Conservation (phyloP, 2,113 vertebrate genomes). For the Oriolus oriolus region DNA sequence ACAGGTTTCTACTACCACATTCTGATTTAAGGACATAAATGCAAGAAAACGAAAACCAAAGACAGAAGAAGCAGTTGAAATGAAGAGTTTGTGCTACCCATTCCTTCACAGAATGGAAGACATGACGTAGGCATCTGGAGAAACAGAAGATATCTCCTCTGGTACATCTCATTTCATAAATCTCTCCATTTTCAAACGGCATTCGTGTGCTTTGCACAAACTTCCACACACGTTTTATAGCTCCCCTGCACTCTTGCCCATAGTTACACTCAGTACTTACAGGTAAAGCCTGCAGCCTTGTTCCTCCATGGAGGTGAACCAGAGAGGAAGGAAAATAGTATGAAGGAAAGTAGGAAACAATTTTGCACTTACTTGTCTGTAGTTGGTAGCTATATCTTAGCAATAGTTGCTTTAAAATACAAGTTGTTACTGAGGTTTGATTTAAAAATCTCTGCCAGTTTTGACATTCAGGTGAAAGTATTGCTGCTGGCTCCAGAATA, state of each 20-base stretch:
- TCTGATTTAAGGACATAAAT: conserved; percentile 53
- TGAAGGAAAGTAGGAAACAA: background rate
- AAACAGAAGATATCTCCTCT: background rate
- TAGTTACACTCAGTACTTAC: background rate
- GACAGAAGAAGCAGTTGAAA: conserved; percentile 51
- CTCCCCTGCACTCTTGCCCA: background rate
- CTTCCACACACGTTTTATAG: background rate
- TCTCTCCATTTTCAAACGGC: background rate
- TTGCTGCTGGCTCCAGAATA: conserved; percentile 64
- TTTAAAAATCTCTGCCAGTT: conserved; percentile 68
- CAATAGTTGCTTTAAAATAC: background rate
- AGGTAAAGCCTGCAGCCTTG: background rate
- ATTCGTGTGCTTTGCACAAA: background rate
- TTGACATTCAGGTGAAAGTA: conserved; percentile 70
- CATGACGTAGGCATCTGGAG: background rate
- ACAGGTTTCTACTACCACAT: conserved; percentile 49
- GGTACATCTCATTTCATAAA: background rate
- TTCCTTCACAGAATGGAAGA: conserved; percentile 2
- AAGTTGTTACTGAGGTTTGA: conserved; percentile 51
- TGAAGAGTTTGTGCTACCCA: conserved; percentile 16
- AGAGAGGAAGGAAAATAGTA: background rate
- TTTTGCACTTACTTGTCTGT: background rate
- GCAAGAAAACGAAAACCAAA: conserved; percentile 48
- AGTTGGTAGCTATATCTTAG: background rate
- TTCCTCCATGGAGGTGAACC: background rate